A percentile compares a stretch with the other conserved stretches of the same genome.
Conservation (phyloP, 2,113 vertebrate species). For the Thamnophis sirtalis region DNA sequence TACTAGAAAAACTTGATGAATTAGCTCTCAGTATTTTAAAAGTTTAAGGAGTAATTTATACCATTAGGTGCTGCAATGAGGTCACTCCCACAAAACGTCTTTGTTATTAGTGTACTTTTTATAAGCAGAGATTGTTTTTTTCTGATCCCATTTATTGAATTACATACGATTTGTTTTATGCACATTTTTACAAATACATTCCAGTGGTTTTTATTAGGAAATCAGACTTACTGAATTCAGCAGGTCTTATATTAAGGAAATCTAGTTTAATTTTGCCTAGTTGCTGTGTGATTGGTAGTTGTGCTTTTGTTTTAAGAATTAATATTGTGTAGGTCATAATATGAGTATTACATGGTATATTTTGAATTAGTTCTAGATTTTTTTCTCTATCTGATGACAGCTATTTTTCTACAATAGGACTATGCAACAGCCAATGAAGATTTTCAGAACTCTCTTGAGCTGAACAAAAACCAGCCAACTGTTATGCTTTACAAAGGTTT, state of each 20-base stretch:
- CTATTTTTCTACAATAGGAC: conserved; percentile 72
- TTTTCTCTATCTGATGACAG: not conserved
- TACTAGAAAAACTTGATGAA: not conserved
- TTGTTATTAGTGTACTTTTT: not conserved
- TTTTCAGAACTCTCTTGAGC: conserved; percentile 89
- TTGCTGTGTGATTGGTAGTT: not conserved
- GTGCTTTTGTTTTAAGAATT: not conserved
- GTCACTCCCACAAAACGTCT: not conserved
- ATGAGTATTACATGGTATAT: not conserved
- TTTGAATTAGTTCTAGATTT: not conserved
- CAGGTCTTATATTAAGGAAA: not conserved
- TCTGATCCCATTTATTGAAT: not conserved
- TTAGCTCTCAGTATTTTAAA: not conserved
- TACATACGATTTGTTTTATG: not conserved
- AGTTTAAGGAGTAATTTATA: not conserved
- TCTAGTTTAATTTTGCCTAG: not conserved
- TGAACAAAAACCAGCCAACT: conserved; percentile 94
- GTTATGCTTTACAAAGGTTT: conserved; percentile 96
- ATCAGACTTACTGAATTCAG: not conserved
- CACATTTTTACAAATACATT: not conserved
- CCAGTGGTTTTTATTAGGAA: not conserved
- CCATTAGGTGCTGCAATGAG: not conserved
- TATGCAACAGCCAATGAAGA: conserved; percentile 92
- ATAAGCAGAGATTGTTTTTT: rapidly evolving
- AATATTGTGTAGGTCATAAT: not conserved